Evolutionary conservation across 2,113 vertebrate genomes (phyloP).

Genomic region (Peromyscus leucopus): DNA sequence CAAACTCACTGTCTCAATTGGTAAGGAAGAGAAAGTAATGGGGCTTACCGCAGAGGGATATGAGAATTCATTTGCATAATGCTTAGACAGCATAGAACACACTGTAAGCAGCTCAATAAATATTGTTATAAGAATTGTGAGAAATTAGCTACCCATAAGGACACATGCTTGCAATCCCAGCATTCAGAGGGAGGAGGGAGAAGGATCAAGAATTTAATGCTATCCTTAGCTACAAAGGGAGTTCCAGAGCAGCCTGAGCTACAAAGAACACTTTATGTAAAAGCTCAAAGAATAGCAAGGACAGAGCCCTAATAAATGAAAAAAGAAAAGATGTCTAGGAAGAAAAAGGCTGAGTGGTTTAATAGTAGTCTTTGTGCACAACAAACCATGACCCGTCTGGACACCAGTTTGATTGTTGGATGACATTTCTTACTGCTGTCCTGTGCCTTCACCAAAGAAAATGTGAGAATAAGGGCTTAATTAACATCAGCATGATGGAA

Average conservation of each 20-base stretch:
- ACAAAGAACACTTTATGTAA: background rate
- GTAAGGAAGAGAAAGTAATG: background rate
- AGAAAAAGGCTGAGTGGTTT: background rate
- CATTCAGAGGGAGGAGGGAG: too few species aligned
- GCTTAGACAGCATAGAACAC: background rate
- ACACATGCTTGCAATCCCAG: background rate
- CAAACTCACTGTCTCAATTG: background rate
- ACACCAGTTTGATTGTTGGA: background rate
- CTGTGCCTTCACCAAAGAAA: background rate
- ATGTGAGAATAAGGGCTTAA: background rate
- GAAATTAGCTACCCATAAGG: background rate
- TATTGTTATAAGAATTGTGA: background rate
- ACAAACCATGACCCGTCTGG: background rate
- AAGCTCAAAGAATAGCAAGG: background rate
- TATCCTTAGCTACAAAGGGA: background rate
- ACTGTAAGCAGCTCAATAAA: background rate
- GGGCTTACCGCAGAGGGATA: background rate
- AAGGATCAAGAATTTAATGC: background rate
- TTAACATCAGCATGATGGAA: background rate
- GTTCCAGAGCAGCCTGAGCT: background rate
- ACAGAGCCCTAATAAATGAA: background rate
- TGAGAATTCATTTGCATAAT: constrained; percentile 21
- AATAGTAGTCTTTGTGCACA: background rate
- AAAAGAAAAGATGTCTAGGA: background rate
- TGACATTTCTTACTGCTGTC: background rate